Conservation (phyloP, 2,888 invertebrate species). For the Parnassius glacialis region DNA sequence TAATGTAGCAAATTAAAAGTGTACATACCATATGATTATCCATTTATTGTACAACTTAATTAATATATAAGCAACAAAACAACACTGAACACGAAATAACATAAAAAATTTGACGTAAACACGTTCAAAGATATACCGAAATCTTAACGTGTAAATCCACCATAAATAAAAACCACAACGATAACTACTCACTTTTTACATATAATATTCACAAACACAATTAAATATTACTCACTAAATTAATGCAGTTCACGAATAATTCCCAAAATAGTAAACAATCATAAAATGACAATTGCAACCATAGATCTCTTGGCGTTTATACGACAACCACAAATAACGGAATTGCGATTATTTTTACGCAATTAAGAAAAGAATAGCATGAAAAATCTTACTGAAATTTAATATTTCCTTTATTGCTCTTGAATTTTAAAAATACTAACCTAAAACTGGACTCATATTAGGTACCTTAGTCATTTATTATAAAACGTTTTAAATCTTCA, state of each 20-base stretch:
- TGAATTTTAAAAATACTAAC: too few relatives aligned
- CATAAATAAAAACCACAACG: slow-evolving; percentile 27
- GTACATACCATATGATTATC: slow-evolving; percentile 47
- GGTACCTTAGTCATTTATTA: too few relatives aligned
- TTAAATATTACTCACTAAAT: slow-evolving; percentile 30
- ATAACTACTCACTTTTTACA: slow-evolving; percentile 28
- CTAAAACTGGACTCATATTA: too few relatives aligned
- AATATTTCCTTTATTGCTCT: too few relatives aligned
- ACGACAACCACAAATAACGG: slow-evolving; percentile 70
- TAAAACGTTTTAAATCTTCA: too few relatives aligned
- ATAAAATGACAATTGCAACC: slow-evolving; percentile 70
- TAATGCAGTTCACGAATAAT: slow-evolving; percentile 42
- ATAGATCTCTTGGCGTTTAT: slow-evolving; percentile 74
- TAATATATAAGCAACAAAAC: slow-evolving; percentile 43
- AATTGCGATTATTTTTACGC: slow-evolving; percentile 50
- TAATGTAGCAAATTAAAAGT: slow-evolving; percentile 35
- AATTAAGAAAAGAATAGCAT: slow-evolving; percentile 17
- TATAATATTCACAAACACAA: slow-evolving; percentile 23
- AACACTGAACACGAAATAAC: slow-evolving; percentile 52
- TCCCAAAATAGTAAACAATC: slow-evolving; percentile 77
- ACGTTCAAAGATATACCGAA: slow-evolving; percentile 49
- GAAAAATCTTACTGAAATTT: too few relatives aligned
- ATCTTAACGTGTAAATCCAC: slow-evolving; percentile 27
- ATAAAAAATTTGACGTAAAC: slow-evolving; percentile 69
- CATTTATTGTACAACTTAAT: slow-evolving; percentile 40